These are phyloP conservation scores for Phocides pigmalion DNA, from an alignment of 1,140 invertebrate species.

Conservation along the genomic window DNA sequence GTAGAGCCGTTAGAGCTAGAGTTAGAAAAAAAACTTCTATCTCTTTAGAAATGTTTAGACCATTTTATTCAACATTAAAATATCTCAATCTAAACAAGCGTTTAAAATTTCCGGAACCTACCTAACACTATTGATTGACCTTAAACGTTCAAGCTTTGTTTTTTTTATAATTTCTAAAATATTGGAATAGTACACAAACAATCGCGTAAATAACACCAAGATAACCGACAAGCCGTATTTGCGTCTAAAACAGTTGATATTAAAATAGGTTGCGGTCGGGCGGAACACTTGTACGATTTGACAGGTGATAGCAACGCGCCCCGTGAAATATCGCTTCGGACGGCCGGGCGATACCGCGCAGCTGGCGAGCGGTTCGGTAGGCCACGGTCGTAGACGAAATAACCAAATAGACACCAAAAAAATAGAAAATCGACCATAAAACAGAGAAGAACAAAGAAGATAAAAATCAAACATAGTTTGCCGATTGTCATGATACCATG, in stretches of 20 bases:
- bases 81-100: no score
- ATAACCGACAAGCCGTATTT: conserved; percentile 57
- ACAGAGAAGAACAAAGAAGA: no score
- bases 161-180: background rate
- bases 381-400: background rate
- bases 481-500: no score
- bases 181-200: conserved; percentile 22
- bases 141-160: background rate
- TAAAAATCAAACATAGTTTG: no score
- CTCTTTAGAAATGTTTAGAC: no score
- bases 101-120: no score
- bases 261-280: conserved; percentile 72
- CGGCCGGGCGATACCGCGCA: conserved; percentile 51
- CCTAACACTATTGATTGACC: no score
- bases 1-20: no score
- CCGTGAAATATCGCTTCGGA: conserved; percentile 67
- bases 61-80: no score
- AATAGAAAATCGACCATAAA: no score
- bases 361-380: conserved; percentile 45
- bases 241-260: conserved; percentile 69
- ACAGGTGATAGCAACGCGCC: conserved; percentile 69
- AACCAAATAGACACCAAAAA: background rate
- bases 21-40: no score
- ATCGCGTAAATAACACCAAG: conserved; percentile 42
- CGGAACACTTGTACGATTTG: conserved; percentile 78